Conservation (phyloP, 2,888 invertebrate species). For the Anticlea derivata region DNA sequence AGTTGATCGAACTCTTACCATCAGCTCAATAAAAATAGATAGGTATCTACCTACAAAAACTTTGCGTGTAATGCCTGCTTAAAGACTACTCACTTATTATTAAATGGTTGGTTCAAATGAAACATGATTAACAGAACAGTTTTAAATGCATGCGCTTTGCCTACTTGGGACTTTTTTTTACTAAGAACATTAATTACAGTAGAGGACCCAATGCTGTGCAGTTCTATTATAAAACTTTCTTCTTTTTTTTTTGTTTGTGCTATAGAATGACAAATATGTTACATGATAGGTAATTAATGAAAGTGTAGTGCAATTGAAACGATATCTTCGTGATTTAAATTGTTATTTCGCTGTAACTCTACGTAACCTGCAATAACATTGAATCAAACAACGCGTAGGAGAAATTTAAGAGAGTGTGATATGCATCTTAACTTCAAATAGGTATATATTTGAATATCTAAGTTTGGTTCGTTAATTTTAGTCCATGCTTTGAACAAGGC, state of each 20-base stretch:
- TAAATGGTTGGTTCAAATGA: slow-evolving; percentile 23
- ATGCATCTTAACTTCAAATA: slow-evolving; percentile 12
- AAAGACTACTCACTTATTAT: slow-evolving; percentile 11
- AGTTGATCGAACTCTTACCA: slow-evolving; percentile 25
- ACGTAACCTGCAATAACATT: slow-evolving; percentile 22
- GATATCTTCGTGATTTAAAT: slow-evolving; percentile 18
- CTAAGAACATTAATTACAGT: slow-evolving; percentile 8
- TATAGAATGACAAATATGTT: slow-evolving; percentile 2
- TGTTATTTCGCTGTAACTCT: slow-evolving; percentile 16
- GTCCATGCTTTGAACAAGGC: background rate
- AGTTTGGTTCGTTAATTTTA: slow-evolving; percentile 30
- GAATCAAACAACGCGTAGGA: slow-evolving; percentile 15
- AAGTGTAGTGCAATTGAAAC: slow-evolving; percentile 16
- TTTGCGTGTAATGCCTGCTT: slow-evolving; percentile 21
- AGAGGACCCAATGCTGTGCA: slow-evolving; percentile 4
- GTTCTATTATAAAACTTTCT: slow-evolving; percentile 18
- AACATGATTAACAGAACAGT: slow-evolving; percentile 23
- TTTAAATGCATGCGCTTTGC: slow-evolving; percentile 16
- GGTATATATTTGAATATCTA: slow-evolving; percentile 15
- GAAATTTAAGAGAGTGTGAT: slow-evolving; percentile 26
- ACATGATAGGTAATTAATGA: slow-evolving; percentile 12
- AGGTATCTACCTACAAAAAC: no score
- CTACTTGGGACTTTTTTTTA: slow-evolving; percentile 14
- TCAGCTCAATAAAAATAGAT: slow-evolving; percentile 10
- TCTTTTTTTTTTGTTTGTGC: slow-evolving; percentile 13